Conservation (phyloP, 2,888 invertebrate species). For the Uloborus plumipes region DNA sequence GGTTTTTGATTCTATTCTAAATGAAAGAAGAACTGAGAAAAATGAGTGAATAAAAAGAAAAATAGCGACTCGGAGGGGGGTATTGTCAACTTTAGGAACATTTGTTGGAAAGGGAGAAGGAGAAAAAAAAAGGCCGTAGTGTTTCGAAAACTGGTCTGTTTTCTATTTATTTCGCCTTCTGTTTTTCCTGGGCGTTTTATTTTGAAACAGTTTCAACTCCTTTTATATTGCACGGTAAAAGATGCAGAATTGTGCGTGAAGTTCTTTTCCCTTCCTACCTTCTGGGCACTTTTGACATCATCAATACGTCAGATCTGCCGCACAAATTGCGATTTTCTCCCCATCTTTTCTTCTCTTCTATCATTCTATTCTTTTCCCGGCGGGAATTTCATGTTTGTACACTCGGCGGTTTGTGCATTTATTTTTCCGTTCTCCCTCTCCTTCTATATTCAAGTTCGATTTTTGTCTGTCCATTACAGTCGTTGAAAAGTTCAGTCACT, state of each 20-base stretch:
- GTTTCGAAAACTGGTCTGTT: background rate
- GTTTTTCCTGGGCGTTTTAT: constrained; percentile 11
- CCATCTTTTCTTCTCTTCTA: constrained; percentile 37
- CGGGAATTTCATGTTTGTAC: constrained; percentile 38
- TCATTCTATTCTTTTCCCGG: constrained; percentile 21
- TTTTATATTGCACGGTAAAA: constrained; percentile 25
- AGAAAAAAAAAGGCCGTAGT: background rate
- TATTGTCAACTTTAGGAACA: constrained; percentile 22
- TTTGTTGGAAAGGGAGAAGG: constrained; percentile 32
- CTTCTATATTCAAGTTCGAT: constrained; percentile 31
- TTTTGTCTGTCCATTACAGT: constrained; percentile 25
- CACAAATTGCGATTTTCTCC: constrained; percentile 60
- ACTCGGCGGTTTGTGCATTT: constrained; percentile 50
- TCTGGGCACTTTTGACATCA: constrained; percentile 47
- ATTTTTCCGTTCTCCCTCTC: constrained; percentile 38
- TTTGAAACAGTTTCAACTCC: constrained; percentile 17
- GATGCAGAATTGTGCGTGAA: constrained; percentile 2
- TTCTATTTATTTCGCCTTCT: constrained; percentile 3
- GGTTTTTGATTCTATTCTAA: constrained; percentile 24
- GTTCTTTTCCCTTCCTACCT: constrained; percentile 25
- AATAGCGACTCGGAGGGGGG: constrained; percentile 4
- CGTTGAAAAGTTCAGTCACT: constrained; percentile 26
- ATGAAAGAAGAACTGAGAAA: constrained; percentile 19
- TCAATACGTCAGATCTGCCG: constrained; percentile 59
- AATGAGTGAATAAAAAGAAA: constrained; percentile 17